A percentile compares a stretch with the other conserved stretches of the same genome.
Conservation (phyloP, 2,797 vertebrate genomes). For the Hippopotamyrus pictus region DNA sequence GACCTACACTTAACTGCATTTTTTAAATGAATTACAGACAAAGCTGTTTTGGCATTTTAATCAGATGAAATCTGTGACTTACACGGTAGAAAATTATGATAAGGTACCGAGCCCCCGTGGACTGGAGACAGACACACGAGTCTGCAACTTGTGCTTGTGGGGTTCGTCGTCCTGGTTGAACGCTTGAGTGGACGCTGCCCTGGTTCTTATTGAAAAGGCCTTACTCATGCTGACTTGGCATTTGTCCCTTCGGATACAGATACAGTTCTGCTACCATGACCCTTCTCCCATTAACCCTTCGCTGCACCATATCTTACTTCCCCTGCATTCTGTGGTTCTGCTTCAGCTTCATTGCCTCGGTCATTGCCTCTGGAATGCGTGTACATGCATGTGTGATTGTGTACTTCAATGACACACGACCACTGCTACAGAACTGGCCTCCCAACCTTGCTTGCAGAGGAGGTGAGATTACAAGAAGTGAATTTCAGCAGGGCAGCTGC, state of each 20-base stretch:
- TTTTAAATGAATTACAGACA: slow-evolving; percentile 17
- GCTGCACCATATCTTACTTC: neutral
- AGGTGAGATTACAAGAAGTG: neutral
- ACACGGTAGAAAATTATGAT: neutral
- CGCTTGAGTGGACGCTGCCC: neutral
- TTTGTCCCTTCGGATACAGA: neutral
- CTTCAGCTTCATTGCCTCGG: neutral
- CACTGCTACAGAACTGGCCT: neutral
- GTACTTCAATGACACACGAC: neutral
- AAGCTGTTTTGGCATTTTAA: slow-evolving; percentile 14
- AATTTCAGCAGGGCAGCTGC: neutral
- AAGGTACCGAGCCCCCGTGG: neutral
- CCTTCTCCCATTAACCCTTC: neutral
- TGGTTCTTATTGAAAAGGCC: neutral
- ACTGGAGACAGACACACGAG: neutral
- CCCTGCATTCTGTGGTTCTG: neutral
- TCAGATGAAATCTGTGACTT: slow-evolving; percentile 17
- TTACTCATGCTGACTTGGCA: slow-evolving; percentile 16
- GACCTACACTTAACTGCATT: slow-evolving; percentile 18
- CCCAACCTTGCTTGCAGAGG: neutral
- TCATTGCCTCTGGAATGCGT: neutral
- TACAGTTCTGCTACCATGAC: neutral
- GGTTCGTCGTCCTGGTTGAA: neutral
- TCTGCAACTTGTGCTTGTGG: neutral
- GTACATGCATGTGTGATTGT: neutral